Percentiles rank a stretch among this genome's conserved stretches.
These are phyloP conservation scores for Chaunax sp. DNA, from an alignment of 2,797 vertebrate species.

Conservation along the genomic window DNA sequence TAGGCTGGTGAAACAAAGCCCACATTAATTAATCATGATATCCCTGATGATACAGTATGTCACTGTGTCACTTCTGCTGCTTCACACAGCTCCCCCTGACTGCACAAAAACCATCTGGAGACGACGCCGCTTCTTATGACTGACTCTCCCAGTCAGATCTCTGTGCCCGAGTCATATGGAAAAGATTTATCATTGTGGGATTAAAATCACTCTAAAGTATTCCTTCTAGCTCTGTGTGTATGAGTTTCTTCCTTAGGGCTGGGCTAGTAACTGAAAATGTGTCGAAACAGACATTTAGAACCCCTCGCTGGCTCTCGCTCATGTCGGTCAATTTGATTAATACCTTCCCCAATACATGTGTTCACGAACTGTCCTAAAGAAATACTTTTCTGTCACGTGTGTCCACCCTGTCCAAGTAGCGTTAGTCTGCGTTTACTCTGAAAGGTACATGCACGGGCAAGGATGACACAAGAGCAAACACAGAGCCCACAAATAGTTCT, in stretches of 20 bases:
- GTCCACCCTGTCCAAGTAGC: too few species aligned
- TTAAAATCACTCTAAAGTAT: conserved; percentile 10
- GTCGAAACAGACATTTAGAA: too few species aligned
- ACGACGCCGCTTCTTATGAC: conserved; percentile 20
- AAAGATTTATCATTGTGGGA: conserved; percentile 37
- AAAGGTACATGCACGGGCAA: too few species aligned
- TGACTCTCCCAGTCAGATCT: conserved; percentile 21
- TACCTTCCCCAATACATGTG: too few species aligned
- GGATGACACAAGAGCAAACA: too few species aligned
- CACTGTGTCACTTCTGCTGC: conserved; percentile 63
- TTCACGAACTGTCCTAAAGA: too few species aligned
- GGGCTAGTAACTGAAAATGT: too few species aligned
- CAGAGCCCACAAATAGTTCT: too few species aligned
- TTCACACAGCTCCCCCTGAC: conserved; percentile 26
- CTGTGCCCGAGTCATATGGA: conserved; percentile 16
- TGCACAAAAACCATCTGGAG: conserved; percentile 47
- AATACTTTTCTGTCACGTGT: too few species aligned
- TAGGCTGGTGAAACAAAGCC: conserved; percentile 74
- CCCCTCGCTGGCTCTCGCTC: too few species aligned
- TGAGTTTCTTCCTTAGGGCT: neutral
- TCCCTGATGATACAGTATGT: conserved; percentile 66
- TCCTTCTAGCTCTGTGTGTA: neutral
- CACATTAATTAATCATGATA: conserved; percentile 78
- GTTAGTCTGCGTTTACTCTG: too few species aligned
- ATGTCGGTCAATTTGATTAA: too few species aligned